Evolutionary conservation across 2,888 invertebrate genomes (phyloP).

Genomic region (Campoplex capitator): DNA sequence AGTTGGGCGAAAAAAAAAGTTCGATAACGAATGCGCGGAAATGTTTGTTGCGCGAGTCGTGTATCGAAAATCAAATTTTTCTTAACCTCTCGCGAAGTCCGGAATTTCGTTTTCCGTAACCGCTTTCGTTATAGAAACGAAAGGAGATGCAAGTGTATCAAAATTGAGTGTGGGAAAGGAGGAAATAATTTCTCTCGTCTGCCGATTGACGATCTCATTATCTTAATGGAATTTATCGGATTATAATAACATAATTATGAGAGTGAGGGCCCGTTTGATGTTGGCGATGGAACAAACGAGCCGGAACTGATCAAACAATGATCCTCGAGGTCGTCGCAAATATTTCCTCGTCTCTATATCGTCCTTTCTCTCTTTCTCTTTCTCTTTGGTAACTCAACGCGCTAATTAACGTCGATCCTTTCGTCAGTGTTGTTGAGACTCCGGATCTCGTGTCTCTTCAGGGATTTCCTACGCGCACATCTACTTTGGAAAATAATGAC

Average conservation of each 20-base stretch:
- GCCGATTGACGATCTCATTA: constrained; percentile 16
- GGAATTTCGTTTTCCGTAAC: not conserved
- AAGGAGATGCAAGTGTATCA: not conserved
- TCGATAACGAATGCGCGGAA: no score
- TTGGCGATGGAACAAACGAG: constrained; percentile 59
- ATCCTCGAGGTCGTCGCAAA: constrained; percentile 27
- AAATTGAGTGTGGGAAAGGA: not conserved
- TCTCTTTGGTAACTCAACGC: constrained; percentile 55
- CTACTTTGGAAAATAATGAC: constrained; percentile 33
- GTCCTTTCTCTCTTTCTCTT: constrained; percentile 28
- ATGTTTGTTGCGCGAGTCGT: no score
- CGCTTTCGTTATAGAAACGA: not conserved
- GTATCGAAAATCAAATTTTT: not conserved
- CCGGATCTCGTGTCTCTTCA: constrained; percentile 51
- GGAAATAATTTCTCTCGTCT: not conserved
- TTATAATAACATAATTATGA: constrained; percentile 52
- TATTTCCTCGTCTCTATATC: constrained; percentile 34
- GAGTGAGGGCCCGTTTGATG: constrained; percentile 52
- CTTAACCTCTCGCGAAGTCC: not conserved
- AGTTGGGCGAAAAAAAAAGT: not conserved
- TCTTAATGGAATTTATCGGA: constrained; percentile 35
- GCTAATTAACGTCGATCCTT: constrained; percentile 68
- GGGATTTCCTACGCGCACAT: constrained; percentile 31
- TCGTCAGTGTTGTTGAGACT: constrained; percentile 50
- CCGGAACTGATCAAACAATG: constrained; percentile 58